Evolutionary conservation across 1,140 invertebrate species (phyloP).

Genomic region (Drosophila chauvacae): DNA sequence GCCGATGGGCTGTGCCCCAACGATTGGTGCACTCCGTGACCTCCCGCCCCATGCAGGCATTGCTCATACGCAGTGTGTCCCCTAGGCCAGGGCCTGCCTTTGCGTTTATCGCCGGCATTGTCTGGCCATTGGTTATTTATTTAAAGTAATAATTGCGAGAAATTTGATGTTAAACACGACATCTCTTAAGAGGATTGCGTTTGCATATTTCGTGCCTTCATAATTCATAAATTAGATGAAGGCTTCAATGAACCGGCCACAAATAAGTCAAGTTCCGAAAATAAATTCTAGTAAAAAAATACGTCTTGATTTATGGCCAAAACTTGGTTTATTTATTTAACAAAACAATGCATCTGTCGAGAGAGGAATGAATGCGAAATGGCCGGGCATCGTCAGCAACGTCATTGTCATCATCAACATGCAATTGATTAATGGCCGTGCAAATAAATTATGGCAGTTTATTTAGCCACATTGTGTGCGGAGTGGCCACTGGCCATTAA

Average conservation of each 20-base stretch:
- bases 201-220: conserved; percentile 8
- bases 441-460: conserved; percentile 71
- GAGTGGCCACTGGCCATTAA: conserved; percentile 14
- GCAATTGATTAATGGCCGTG: conserved; percentile 63
- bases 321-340: conserved; percentile 37
- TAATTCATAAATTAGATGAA: conserved; percentile 23
- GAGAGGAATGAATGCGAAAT: conserved; percentile 20
- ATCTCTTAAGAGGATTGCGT: conserved; percentile 15
- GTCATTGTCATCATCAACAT: conserved; percentile 55
- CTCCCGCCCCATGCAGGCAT: conserved; percentile 22
- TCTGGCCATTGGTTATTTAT: conserved; percentile 35
- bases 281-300: conserved; percentile 1
- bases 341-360: conserved; percentile 19
- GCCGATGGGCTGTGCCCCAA: conserved; percentile 43
- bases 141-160: conserved; percentile 33
- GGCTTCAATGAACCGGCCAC: conserved; percentile 9
- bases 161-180: conserved; percentile 5
- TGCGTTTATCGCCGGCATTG: conserved; percentile 60
- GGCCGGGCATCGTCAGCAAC: conserved; percentile 31
- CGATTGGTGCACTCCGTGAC: conserved; percentile 32
- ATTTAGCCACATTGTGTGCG: conserved; percentile 49
- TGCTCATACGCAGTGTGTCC: conserved; percentile 60
- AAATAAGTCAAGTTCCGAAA: neutral
- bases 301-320: conserved; percentile 31
- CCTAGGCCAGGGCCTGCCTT: conserved; percentile 25